phyloP scores from a whole-genome alignment of 2,888 invertebrate genomes.

The Spatulosminthurus flaviceps region DNA sequence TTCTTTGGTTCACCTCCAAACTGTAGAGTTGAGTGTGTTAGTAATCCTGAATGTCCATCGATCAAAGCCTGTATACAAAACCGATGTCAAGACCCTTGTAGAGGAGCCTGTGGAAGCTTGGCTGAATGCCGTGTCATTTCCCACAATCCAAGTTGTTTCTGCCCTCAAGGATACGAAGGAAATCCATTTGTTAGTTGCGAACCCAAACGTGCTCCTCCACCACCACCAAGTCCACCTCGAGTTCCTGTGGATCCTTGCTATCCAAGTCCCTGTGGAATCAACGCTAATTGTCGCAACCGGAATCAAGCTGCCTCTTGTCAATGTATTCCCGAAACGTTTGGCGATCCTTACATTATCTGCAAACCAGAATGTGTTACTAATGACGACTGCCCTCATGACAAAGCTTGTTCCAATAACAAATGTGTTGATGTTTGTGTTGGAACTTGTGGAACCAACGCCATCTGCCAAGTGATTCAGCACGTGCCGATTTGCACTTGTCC shows the following conservation, averaged over 20 bases:
- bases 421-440: conserved; percentile 73
- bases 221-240: conserved; percentile 67
- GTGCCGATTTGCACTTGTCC: conserved; percentile 78
- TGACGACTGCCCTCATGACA: conserved; percentile 73
- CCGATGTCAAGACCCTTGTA: conserved; percentile 64
- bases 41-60: conserved; percentile 76
- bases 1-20: conserved; percentile 64
- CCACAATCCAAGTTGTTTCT: conserved; percentile 72
- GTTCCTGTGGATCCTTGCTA: conserved; percentile 68
- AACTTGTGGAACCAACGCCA: conserved; percentile 68
- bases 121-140: conserved; percentile 64
- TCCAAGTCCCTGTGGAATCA: conserved; percentile 76
- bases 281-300: conserved; percentile 74
- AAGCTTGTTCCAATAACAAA: conserved; percentile 75
- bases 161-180: conserved; percentile 74
- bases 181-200: conserved; percentile 73
- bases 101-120: conserved; percentile 53
- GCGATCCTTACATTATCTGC: conserved; percentile 74
- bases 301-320: conserved; percentile 74
- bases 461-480: conserved; percentile 79
- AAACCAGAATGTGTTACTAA: conserved; percentile 79
- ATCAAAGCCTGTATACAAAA: conserved; percentile 79
- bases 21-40: conserved; percentile 74
- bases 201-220: conserved; percentile 44
- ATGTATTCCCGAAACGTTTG: conserved; percentile 77